A percentile compares a stretch with the other conserved stretches of the same genome.
Evolutionary conservation across 2,797 vertebrate species (phyloP).

Genomic region (Labroides dimidiatus): DNA sequence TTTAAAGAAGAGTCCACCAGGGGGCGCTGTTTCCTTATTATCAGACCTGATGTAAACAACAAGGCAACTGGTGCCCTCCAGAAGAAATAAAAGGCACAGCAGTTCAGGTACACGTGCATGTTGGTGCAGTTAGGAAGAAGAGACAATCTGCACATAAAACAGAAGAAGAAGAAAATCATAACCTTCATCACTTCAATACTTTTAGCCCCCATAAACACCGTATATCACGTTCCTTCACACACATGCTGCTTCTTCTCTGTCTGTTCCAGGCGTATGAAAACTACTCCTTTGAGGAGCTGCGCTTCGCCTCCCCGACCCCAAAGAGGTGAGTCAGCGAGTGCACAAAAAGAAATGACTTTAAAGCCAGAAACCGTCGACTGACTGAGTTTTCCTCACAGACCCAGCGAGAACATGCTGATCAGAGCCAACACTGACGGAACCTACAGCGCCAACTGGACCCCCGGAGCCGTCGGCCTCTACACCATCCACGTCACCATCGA

Average conservation of each 20-base stretch:
- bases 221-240: too few species aligned
- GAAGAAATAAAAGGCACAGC: neutral
- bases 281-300: conserved; percentile 99
- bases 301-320: conserved; percentile 98
- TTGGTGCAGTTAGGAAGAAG: too few species aligned
- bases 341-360: neutral
- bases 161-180: too few species aligned
- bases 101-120: too few species aligned
- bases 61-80: neutral
- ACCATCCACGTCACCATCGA: conserved; percentile 99
- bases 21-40: conserved; percentile 5
- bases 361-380: conserved; percentile 7
- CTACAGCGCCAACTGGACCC: conserved; percentile 99
- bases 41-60: neutral
- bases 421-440: conserved; percentile 98
- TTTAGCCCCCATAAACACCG: too few species aligned
- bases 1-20: conserved; percentile 4
- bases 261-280: conserved; percentile 93
- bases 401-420: conserved; percentile 99
- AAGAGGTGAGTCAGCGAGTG: conserved; percentile 88
- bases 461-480: conserved; percentile 98
- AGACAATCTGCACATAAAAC: too few species aligned
- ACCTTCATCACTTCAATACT: too few species aligned
- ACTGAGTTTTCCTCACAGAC: conserved; percentile 79
- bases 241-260: neutral